Base-by-base conservation (phyloP, 2,888 invertebrate genomes). In the Nomada fucata region DNA sequence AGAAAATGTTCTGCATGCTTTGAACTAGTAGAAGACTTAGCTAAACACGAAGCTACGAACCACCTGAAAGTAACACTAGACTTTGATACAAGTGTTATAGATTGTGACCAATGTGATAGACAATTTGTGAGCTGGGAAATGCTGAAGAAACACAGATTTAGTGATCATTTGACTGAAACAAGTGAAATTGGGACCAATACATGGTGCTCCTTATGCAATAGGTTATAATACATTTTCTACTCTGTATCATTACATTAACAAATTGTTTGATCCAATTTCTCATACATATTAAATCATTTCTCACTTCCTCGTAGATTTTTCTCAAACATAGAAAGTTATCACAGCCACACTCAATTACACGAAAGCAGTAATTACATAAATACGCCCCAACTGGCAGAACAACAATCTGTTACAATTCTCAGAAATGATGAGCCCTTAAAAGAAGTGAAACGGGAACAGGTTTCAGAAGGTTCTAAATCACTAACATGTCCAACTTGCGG, bases 51-150 rank as follows among this genome's bases (percentile, higher is more conserved):
- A 71, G 92, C 90, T 42, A 87, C 86, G 13, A 84, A 79, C 70
- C 92, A 92, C 60, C 73, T 91, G 20, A 91, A 92, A 79, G 86
- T 92, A 23, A 89, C 87, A 18, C 77, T 92, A 11, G 90, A 91
- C 76, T 91, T 90, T 64, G 87, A 89, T 20, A 89, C 90, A 79
- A 84, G 80, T 42, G 84, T 91, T 4, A 89, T 91, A 50, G 89
- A 91, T 57, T 92, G 92, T 63, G 88, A 92, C 67, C 89, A 90
- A 78, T 92, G 92, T 65, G 91, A 92, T 73, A 89, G 91, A 29
- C 89, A 91, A 60, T 92, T 92, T 52, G 86, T 91, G 3, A 91
- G 92, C 63, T 91, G 90, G 91, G 91, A 92, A 74, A 92, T 92
- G 92, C 79, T 92, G 50, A 89, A 86, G 64, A 90, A 92, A 73